Conservation (phyloP, 1,140 invertebrate genomes). For the Hesperophylax magnus region DNA sequence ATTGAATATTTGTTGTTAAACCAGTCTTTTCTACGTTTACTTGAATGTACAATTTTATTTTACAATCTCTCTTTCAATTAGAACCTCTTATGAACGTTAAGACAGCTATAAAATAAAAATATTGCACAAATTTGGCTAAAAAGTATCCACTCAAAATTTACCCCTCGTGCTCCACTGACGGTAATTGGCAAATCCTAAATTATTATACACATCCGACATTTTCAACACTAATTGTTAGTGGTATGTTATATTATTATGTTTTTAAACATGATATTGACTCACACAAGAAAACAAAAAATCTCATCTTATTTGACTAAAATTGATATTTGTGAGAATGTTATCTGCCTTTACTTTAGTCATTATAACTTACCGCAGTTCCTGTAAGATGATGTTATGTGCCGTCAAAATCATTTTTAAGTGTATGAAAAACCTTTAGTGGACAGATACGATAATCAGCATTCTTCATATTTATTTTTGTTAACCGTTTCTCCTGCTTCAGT, state of each 20-base stretch:
- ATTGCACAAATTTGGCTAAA: slow-evolving; percentile 11
- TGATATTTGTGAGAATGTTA: too few relatives aligned
- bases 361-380: too few relatives aligned
- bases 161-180: slow-evolving; percentile 19
- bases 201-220: slow-evolving; percentile 16
- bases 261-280: slow-evolving; percentile 20
- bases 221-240: background rate
- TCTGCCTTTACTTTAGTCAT: too few relatives aligned
- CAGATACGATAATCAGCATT: too few relatives aligned
- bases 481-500: too few relatives aligned
- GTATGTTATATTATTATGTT: slow-evolving; percentile 1
- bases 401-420: slow-evolving; percentile 22
- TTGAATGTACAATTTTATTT: slow-evolving; percentile 15
- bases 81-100: background rate
- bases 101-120: slow-evolving; percentile 19
- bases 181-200: slow-evolving; percentile 24
- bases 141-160: slow-evolving; percentile 1
- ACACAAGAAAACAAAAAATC: background rate
- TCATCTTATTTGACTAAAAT: too few relatives aligned
- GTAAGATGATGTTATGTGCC: background rate
- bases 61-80: background rate
- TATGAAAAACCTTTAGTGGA: too few relatives aligned
- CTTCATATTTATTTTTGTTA: too few relatives aligned
- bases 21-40: slow-evolving; percentile 2
- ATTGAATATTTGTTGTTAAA: too few relatives aligned